Base-by-base conservation (phyloP, 2,888 invertebrate genomes). In the Phytoseiulus persimilis region DNA sequence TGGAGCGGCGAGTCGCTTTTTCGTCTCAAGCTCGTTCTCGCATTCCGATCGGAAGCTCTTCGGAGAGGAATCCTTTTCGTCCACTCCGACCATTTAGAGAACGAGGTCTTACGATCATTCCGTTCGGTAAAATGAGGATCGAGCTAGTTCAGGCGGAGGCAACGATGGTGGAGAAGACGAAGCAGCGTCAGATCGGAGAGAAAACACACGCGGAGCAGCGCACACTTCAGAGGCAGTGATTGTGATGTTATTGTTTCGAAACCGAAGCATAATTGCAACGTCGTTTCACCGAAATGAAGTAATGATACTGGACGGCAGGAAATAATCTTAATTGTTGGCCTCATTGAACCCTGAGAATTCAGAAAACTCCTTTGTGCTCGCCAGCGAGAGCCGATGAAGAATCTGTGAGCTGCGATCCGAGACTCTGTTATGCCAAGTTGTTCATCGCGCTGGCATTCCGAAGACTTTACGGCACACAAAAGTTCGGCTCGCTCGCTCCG, bases 241-340 rank as follows among this genome's bases (percentile, higher is more conserved):
- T 65, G 65, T 65, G 65, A 65, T 65, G 23, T 65, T 65, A 65
- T 65, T 65, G 65, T 65, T 65, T 65, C 65, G 65, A 65, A 65
- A 11, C 65, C 65, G 65, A 65, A 65, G 65, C 65, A 65, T 65
- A 65, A 65, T 65, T 65, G 65, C 65, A 65, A 65, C 14, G 65
- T 65, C 65, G 65, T 65, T 65, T 28, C 18, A 65, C 11, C 65
- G 28, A 65, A 65, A 65, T 65, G 65, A 65, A 65, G 65, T 65
- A 65, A 65, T 65, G 65, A 65, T 65, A 28, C 65, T 23, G 65
- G 65, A 28, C 18, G 65, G 65, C 65, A 65, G 65, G 65, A 65
- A 65, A 65, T 65, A 65, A 65, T 65, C 65, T 65, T 65, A 65
- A 65, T 65, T 65, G 65, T 65, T 65, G 65, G 65, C 65, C 65